Conservation (phyloP, 2,113 vertebrate species). For the Cyprinodon tularosa region DNA sequence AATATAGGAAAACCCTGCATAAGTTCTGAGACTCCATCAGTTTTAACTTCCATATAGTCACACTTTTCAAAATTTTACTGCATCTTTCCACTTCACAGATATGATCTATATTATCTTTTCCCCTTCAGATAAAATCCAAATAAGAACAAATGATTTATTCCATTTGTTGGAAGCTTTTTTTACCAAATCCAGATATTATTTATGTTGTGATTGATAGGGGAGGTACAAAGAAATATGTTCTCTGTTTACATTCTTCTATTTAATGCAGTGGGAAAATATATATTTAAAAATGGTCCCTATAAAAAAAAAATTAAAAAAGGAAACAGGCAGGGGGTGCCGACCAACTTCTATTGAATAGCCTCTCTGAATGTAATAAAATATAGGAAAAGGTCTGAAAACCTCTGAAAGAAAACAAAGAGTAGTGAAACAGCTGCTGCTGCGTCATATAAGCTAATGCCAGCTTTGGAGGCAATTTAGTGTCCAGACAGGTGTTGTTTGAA, state of each 20-base stretch:
- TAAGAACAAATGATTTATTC: conserved; percentile 27
- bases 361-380: conserved; percentile 71
- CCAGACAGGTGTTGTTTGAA: conserved; percentile 80
- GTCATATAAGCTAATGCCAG: conserved; percentile 79
- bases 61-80: conserved; percentile 37
- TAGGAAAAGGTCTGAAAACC: neutral
- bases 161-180: conserved; percentile 75
- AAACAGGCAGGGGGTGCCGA: conserved; percentile 58
- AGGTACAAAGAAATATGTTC: conserved; percentile 71
- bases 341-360: conserved; percentile 71
- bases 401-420: neutral
- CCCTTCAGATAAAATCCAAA: neutral
- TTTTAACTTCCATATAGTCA: neutral
- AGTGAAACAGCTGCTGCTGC: conserved; percentile 78
- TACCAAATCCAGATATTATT: conserved; percentile 85
- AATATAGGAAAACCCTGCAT: neutral
- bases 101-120: neutral
- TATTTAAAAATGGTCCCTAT: conserved; percentile 48
- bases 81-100: neutral
- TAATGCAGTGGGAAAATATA: conserved; percentile 66
- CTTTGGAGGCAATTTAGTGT: conserved; percentile 73
- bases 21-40: neutral
- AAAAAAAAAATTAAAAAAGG: conserved; percentile 52
- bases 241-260: conserved; percentile 75
- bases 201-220: conserved; percentile 62